Base-by-base conservation (phyloP, 1,140 invertebrate species). In the Lerema accius region DNA sequence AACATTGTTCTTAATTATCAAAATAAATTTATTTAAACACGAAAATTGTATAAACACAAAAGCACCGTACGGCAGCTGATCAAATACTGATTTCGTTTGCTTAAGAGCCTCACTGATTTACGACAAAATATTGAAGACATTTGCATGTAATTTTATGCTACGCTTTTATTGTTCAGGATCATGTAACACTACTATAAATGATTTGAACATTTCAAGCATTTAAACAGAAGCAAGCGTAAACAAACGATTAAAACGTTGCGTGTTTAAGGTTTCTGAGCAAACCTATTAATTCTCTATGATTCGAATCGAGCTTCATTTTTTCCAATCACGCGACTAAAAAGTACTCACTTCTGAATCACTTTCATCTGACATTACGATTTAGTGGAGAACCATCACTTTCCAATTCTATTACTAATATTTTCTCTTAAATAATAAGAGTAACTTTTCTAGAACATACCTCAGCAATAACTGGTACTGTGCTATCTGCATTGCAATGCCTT, bases 181-280 rank as follows among this genome's bases (percentile, higher is more conserved):
- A 86, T 89, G 84, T 87, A 81, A 86, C 66, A 73, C 65, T 72
- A 64, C 75, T 77, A 76, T 85, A 84, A 84, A 85, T 80, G 80
- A 81, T 76, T 73, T 56, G 77, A 59, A 48, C 43, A 13, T 59
- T 59, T 35, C 15, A 48, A 59, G 65, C 67, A 77, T 78, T 79
- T 84, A 73, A 82, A 67, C 59, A 55, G 71, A 76, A 82, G 75
- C 75, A 83, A 84, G 84, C 84, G 78, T 86, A 86, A 86, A 89
- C 81, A 80, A 83, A 85, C 69, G 71, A 85, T 82, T 85, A 79
- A 80, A 65, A 69, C 61, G 56, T 84, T 82, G 84, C 86, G 86
- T 86, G 86, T 56, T 53, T 40, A 69, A 71, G 67, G 64, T 69
- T 74, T 69, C 66, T 65, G 51, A 65, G 60, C 67, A 71, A 65